Percentiles rank a stretch among this genome's conserved stretches.
Conservation (phyloP, 1,140 invertebrate species). For the Coptotermes formosanus region DNA sequence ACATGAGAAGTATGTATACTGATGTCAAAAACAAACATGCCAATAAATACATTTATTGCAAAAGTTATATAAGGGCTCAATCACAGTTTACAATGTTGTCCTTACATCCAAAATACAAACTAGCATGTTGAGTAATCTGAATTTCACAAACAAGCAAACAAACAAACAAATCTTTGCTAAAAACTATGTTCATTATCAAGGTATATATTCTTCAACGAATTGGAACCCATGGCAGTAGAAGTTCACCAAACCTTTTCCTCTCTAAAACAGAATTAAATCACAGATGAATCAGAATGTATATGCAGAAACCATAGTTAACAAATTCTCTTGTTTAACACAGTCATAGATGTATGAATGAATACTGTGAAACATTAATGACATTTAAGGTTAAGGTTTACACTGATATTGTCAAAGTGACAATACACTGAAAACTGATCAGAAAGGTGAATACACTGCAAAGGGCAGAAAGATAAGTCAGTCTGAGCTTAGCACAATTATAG, state of each 20-base stretch:
- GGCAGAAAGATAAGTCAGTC: no score
- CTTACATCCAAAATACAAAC: not conserved
- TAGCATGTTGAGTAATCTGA: not conserved
- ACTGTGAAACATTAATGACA: not conserved
- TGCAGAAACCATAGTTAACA: no score
- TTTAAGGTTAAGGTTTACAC: not conserved
- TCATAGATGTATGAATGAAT: not conserved
- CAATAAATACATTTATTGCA: not conserved
- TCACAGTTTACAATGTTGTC: not conserved
- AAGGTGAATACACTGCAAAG: not conserved
- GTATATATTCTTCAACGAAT: conserved; percentile 56
- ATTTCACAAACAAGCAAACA: no score
- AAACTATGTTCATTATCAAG: not conserved
- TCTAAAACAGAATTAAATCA: conserved; percentile 52
- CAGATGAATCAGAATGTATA: no score
- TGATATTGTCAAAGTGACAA: not conserved
- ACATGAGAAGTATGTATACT: no score
- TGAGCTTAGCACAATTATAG: no score
- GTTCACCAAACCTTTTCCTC: conserved; percentile 58
- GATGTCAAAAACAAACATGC: no score
- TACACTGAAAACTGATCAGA: not conserved
- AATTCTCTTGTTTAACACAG: not conserved
- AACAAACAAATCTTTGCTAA: not conserved
- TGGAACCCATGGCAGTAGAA: conserved; percentile 61
- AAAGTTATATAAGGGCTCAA: not conserved